A percentile compares a stretch with the other conserved stretches of the same genome.
Evolutionary conservation across 2,888 invertebrate genomes (phyloP).

Genomic region (Folsomia candida): DNA sequence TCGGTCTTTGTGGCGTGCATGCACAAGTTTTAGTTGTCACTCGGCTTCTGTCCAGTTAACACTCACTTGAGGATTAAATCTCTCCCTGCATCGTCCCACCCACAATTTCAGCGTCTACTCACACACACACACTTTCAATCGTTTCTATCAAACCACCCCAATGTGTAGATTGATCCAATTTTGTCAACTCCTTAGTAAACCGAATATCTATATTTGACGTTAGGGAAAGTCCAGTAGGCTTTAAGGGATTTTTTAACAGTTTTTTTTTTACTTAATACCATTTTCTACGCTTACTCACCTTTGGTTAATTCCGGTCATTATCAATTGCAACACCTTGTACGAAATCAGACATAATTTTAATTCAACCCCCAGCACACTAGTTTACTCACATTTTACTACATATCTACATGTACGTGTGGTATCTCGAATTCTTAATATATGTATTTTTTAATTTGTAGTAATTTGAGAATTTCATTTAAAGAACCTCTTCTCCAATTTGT

Average conservation of each 20-base stretch:
- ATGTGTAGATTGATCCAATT: conserved; percentile 13
- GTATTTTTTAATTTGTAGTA: no score
- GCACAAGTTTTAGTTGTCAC: conserved; percentile 10
- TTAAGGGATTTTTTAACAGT: background rate
- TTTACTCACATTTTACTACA: no score
- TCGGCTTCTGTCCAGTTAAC: background rate
- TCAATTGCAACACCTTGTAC: background rate
- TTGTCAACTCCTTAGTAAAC: conserved; percentile 13
- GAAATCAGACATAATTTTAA: no score
- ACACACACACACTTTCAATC: background rate
- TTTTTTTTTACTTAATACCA: background rate
- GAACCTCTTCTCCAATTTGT: no score
- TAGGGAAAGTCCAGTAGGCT: background rate
- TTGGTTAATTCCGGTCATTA: background rate
- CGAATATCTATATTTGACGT: conserved; percentile 11
- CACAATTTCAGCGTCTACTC: no score
- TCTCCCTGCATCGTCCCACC: no score
- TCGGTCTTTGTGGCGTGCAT: no score
- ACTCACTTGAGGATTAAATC: no score
- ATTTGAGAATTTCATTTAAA: no score
- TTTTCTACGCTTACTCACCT: background rate
- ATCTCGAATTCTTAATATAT: no score
- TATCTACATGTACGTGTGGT: no score
- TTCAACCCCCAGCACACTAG: no score
- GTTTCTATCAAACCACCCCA: background rate